These are phyloP conservation scores for Notamacropus eugenii DNA, from an alignment of 2,797 vertebrate genomes.

Conservation along the genomic window DNA sequence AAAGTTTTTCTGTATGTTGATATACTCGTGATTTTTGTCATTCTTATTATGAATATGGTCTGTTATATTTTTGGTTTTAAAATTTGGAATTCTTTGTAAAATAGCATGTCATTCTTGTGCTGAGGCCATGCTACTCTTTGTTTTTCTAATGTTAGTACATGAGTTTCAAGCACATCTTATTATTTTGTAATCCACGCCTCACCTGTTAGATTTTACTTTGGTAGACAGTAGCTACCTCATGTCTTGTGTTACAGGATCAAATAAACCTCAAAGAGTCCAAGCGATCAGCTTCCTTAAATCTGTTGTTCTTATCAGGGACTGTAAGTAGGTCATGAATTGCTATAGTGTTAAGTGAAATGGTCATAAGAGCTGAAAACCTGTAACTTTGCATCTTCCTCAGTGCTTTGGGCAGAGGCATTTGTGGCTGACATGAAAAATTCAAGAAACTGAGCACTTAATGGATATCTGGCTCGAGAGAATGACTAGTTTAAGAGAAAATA, in stretches of 20 bases:
- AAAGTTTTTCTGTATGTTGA: not conserved
- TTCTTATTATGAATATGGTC: not conserved
- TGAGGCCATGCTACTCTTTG: not conserved
- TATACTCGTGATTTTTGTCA: not conserved
- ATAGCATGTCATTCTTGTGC: not conserved
- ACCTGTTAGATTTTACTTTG: not conserved
- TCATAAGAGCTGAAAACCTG: slow-evolving; percentile 76
- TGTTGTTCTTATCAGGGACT: slow-evolving; percentile 19
- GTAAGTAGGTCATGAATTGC: slow-evolving; percentile 79
- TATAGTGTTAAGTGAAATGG: slow-evolving; percentile 54
- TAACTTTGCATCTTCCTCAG: slow-evolving; percentile 77
- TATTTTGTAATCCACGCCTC: not conserved
- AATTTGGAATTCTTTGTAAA: not conserved
- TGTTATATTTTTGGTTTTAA: not conserved
- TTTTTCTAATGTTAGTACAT: not conserved
- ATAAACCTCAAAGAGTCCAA: not conserved
- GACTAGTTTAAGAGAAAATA: slow-evolving; percentile 33
- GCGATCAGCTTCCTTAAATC: not conserved
- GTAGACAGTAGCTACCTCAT: not conserved
- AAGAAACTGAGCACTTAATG: slow-evolving; percentile 66
- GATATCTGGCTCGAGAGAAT: slow-evolving; percentile 33
- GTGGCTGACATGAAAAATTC: slow-evolving; percentile 71
- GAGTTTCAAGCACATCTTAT: not conserved
- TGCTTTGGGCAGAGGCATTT: slow-evolving; percentile 63
- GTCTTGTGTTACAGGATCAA: not conserved